A percentile compares a stretch with the other conserved stretches of the same genome.
phyloP scores from a whole-genome alignment of 1,140 invertebrate species.

The Ostrea edulis region DNA sequence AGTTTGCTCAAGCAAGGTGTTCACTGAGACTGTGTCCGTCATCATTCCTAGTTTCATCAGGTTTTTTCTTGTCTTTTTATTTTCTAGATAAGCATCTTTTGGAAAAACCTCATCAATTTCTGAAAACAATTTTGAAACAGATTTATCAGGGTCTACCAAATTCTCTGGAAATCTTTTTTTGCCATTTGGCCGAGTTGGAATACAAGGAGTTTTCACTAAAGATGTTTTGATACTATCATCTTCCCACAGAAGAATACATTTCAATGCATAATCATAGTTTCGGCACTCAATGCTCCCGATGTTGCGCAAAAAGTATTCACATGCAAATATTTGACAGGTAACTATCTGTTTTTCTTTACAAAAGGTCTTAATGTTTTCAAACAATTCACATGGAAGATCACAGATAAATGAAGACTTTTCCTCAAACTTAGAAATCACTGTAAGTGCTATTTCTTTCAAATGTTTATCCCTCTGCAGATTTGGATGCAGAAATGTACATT shows the following conservation, averaged over 20 bases:
- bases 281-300: neutral
- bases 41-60: conserved; percentile 56
- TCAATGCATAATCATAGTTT: neutral
- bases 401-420: neutral
- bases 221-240: neutral
- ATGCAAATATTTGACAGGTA: neutral
- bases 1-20: conserved; percentile 52
- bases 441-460: neutral
- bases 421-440: neutral
- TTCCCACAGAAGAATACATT: neutral
- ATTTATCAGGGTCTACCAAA: conserved; percentile 28
- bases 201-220: conserved; percentile 14
- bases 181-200: conserved; percentile 41
- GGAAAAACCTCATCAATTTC: conserved; percentile 32
- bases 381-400: neutral
- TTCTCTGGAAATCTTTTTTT: conserved; percentile 40
- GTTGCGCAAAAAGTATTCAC: conserved; percentile 29
- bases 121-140: neutral
- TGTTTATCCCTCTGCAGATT: neutral
- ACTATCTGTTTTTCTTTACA: neutral
- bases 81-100: conserved; percentile 19
- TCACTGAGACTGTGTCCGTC: conserved; percentile 42
- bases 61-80: neutral
- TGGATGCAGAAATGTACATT: conserved; percentile 41
- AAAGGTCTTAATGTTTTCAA: neutral